Evolutionary conservation across 2,113 vertebrate genomes (phyloP).

Genomic region (Phaethornis superciliosus): DNA sequence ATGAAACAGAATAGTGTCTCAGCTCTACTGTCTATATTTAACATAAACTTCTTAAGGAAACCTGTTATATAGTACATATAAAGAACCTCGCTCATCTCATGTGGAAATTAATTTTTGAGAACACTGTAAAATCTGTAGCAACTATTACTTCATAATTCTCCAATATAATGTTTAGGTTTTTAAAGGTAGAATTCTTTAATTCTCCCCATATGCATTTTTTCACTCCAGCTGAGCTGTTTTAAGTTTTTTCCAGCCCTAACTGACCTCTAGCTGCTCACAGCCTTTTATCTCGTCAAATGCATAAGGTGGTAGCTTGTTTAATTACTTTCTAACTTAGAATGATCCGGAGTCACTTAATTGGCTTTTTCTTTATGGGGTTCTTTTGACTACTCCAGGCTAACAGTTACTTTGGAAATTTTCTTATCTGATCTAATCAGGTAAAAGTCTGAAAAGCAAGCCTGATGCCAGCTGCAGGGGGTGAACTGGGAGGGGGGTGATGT

Average conservation of each 20-base stretch:
- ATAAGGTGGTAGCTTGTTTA: neutral
- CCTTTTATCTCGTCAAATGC: neutral
- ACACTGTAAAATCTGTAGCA: neutral
- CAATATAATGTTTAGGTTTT: neutral
- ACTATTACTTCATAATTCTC: neutral
- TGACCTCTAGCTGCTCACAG: neutral
- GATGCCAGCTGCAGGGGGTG: neutral
- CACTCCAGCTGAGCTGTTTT: neutral
- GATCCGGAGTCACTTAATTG: neutral
- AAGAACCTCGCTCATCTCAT: neutral
- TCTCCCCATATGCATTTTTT: neutral
- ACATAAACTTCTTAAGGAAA: neutral
- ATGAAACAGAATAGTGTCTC: neutral
- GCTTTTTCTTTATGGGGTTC: neutral
- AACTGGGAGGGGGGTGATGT: neutral
- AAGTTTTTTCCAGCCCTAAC: neutral
- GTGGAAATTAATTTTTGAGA: neutral
- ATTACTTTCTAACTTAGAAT: neutral
- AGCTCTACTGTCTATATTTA: neutral
- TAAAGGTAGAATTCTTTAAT: neutral
- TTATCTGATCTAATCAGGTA: neutral
- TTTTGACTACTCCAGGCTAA: neutral
- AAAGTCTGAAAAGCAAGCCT: neutral
- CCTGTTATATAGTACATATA: fast-evolving
- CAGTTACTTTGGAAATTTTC: neutral